Base-by-base conservation (phyloP, 1,140 invertebrate species). In the Epicauta chinensis region DNA sequence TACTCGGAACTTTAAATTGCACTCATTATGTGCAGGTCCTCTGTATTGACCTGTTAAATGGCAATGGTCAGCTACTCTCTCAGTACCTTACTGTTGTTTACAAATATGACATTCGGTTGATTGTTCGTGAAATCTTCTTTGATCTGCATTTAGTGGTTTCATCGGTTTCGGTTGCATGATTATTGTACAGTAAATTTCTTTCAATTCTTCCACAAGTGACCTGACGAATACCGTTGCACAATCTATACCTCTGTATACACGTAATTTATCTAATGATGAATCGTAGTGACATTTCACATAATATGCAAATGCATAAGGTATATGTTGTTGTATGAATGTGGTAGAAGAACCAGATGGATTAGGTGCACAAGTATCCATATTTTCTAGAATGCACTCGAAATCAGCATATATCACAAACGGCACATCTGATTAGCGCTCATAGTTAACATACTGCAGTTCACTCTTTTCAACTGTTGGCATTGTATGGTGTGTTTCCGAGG, bases 1-100 rank as follows among this genome's bases (percentile, higher is more conserved):
- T n/a, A n/a, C n/a, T n/a, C 63, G 51, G 59, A 57, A 70, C 42
- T 68, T 57, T 16, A 71, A 31, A 58, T 74, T 73, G 52, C 68
- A 72, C 10, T 16, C 16, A 9, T 58, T 46, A 61, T 73, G 69
- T 56, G 38, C n/a, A n/a, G n/a, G n/a, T n/a, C n/a, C n/a, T n/a
- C n/a, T n/a, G n/a, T n/a, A n/a, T n/a, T n/a, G n/a, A 12, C 61
- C 66, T 17, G 58, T 71, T 4, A 67, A 55, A 56, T 71, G 67
- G 56, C 55, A 55, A 60, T 72, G 66, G 49, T 72, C 65, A 17
- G 29, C 31, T 11, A 65, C 56, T 53, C 56, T 61, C 40, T 61
- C 49, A 16, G 54, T 56, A 41, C 32, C 12, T 3, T 51, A 43
- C 53, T 55, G 30, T 46, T 60, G 51, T 51, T 56, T 38, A 42